Percentiles rank a stretch among this genome's conserved stretches.
Conservation (phyloP, 2,888 invertebrate species). For the Steinernema scapterisci region DNA sequence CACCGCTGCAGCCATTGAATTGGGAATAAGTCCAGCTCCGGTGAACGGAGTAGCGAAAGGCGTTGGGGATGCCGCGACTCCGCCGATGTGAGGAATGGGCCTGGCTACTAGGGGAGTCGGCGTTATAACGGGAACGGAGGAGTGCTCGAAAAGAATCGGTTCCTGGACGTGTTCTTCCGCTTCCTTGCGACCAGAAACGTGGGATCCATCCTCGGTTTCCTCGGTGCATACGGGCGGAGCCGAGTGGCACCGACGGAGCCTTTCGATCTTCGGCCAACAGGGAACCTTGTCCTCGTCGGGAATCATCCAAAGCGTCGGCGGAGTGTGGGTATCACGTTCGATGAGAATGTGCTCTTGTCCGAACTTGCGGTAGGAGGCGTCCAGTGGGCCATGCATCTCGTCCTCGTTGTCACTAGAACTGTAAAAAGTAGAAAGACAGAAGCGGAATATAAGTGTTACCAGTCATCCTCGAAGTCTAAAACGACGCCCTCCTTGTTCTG, state of each 20-base stretch:
- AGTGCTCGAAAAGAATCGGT: neutral
- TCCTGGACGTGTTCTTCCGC: neutral
- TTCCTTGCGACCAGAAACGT: neutral
- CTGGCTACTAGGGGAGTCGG: neutral
- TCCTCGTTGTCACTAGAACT: constrained; percentile 37
- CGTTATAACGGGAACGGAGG: neutral
- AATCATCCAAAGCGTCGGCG: constrained; percentile 62
- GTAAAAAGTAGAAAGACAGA: no score
- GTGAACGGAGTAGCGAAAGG: neutral
- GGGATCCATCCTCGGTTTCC: neutral
- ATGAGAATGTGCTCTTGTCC: constrained; percentile 63
- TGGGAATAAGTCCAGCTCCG: neutral
- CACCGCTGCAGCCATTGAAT: neutral
- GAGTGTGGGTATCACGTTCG: constrained; percentile 63
- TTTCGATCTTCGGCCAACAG: constrained; percentile 45
- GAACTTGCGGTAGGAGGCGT: constrained; percentile 50
- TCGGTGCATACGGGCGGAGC: constrained; percentile 37
- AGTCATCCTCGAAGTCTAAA: constrained; percentile 32
- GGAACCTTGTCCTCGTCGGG: constrained; percentile 40
- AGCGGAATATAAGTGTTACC: neutral
- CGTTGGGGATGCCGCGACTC: neutral
- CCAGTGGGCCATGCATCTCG: constrained; percentile 39
- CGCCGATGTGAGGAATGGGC: constrained; percentile 11
- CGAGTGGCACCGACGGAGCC: constrained; percentile 43
- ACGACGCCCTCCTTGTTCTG: constrained; percentile 42